Base-by-base conservation (phyloP, 2,113 vertebrate genomes). In the Arvicanthis niloticus region DNA sequence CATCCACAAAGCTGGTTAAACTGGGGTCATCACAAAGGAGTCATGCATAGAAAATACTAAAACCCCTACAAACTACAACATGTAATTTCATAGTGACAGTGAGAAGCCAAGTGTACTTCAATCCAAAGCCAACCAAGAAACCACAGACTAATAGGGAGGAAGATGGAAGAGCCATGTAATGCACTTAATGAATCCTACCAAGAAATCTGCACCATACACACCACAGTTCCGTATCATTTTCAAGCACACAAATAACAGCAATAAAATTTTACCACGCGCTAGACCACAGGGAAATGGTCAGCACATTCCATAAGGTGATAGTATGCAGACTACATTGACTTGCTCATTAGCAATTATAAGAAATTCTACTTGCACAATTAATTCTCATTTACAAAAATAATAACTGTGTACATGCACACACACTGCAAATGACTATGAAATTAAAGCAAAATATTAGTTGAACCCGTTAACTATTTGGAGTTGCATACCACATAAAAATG, bases 291-390 rank as follows among this genome's bases (percentile, higher is more conserved):
- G 76, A 26, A 93, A 97, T 96, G 24, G 81, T 96, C 89, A 97
- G 97, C 93, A 95, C 92, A 97, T 97, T 97, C 95, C 93, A 92
- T 67, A 92, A 97, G 94, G 95, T 96, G 93, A 95, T 70, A 91
- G 91, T 81, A 72, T 24, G 45, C 42, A 89, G 70, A 16, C 76
- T 92, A 13, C 37, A 62, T 37, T 91, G 86, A 58, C 53, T 93
- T 93, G 80, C 31, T 89, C 92, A 48, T 68, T 24, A 92, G 37
- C 26, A 76, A 68, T 80, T 73, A 72, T 0, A 82, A 80, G 84
- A 93, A 77, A 95, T 80, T 88, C 3, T 0, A 19, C 73, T 78
- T 4, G 22, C 93, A 67, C 75, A 80, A 93, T 85, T 87, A 58
- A 34, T 67, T 17, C 1, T 16, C 48, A 40, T 19, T 45, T 48